Base-by-base conservation (phyloP, 2,113 vertebrate genomes). In the Burhinus bistriatus region DNA sequence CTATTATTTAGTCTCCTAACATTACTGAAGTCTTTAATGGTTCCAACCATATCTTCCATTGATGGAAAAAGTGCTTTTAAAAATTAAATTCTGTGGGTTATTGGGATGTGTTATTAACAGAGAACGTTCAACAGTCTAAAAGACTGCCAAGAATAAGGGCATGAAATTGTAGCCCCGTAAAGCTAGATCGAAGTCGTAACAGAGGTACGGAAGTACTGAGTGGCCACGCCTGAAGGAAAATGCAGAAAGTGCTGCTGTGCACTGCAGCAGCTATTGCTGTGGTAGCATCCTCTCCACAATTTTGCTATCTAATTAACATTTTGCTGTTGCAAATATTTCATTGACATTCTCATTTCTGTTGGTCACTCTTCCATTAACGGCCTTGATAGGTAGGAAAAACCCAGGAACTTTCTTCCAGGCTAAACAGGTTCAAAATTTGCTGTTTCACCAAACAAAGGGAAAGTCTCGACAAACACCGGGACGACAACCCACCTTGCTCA, bases 61-160 rank as follows among this genome's bases (percentile, higher is more conserved):
- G 88, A 51, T 44, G n/a, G 45, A 81, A 71, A 36, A 95, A 76
- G 40, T 68, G 30, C 36, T 95, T 93, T 89, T 26, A 87, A 93
- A 80, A 92, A 89, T 73, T 75, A 78, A 87, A 78, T 89, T 11
- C 47, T 49, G 29, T 45, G 34, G 40, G 55, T 90, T 81, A 62
- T 54, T n/a, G 47, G 38, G 47, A 59, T 78, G 57, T 64, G 76
- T 77, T 76, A 81, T 47, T 68, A 90, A 27, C 47, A 45, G 92
- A 75, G 68, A 62, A 58, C 0, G 1, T 10, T 65, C 49, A 72
- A 54, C 42, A 51, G 26, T 45, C 26, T 26, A 64, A 66, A 59
- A 66, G 23, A 95, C 44, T 49, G 17, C 14, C 80, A 79, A 64
- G 80, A 81, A 27, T 13, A 71, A 81, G 12, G 32, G 51, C 54